Percentiles rank a stretch among this genome's conserved stretches.
Evolutionary conservation across 1,140 invertebrate species (phyloP).

Genomic region (Anadara kagoshimensis): DNA sequence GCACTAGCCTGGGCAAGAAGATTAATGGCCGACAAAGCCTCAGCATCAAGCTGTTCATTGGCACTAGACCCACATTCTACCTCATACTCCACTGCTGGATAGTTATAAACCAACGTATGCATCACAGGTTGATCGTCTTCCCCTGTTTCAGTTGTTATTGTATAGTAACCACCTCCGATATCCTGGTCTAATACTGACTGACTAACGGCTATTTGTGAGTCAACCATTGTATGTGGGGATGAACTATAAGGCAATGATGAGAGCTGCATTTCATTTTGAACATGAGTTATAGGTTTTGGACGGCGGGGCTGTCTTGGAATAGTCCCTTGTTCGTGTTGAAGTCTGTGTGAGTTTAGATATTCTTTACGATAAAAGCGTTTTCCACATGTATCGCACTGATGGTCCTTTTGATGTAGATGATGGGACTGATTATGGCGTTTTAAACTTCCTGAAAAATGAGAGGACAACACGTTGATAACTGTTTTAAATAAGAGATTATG

Average conservation of each 20-base stretch:
- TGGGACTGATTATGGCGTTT: slow-evolving; percentile 54
- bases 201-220: not conserved
- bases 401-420: slow-evolving; percentile 43
- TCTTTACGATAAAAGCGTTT: slow-evolving; percentile 59
- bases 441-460: slow-evolving; percentile 52
- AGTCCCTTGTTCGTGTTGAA: slow-evolving; percentile 31
- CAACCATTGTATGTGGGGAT: too few species aligned
- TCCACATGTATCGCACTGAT: slow-evolving; percentile 54
- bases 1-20: slow-evolving; percentile 16
- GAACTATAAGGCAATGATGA: too few species aligned
- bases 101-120: slow-evolving; percentile 27
- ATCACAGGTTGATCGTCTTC: slow-evolving; percentile 20
- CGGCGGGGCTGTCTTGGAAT: too few species aligned
- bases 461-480: not conserved
- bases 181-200: not conserved
- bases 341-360: slow-evolving; percentile 54
- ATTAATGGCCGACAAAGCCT: slow-evolving; percentile 30
- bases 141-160: slow-evolving; percentile 2
- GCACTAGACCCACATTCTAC: slow-evolving; percentile 27
- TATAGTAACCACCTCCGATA: slow-evolving; percentile 8
- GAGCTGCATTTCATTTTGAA: too few species aligned
- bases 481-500: too few species aligned
- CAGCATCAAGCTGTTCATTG: slow-evolving; percentile 13
- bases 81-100: slow-evolving; percentile 34
- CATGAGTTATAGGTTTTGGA: too few species aligned